phyloP scores from a whole-genome alignment of 2,888 invertebrate species.

The Geophilus truncorum region DNA sequence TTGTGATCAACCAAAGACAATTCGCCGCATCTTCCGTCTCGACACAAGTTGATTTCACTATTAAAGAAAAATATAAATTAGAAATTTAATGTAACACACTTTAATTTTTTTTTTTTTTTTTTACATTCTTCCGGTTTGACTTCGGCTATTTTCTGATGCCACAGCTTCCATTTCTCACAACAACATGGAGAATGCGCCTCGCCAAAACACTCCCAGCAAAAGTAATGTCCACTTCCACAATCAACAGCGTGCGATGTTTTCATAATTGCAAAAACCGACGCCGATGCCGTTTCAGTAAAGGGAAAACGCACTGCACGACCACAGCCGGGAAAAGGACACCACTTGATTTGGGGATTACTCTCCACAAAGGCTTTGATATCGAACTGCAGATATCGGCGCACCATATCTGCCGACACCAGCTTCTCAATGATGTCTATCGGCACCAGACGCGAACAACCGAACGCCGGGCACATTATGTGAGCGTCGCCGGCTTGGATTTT shows the following conservation, averaged over 20 bases:
- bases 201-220: slow-evolving; percentile 61
- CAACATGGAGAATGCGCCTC: slow-evolving; percentile 65
- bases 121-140: slow-evolving; percentile 60
- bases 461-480: slow-evolving; percentile 63
- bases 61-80: slow-evolving; percentile 41
- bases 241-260: slow-evolving; percentile 60
- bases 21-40: slow-evolving; percentile 59
- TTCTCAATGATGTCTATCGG: slow-evolving; percentile 63
- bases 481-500: slow-evolving; percentile 63
- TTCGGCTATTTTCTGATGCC: slow-evolving; percentile 59
- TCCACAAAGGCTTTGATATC: slow-evolving; percentile 69
- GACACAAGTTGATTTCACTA: slow-evolving; percentile 50
- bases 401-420: slow-evolving; percentile 62
- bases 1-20: slow-evolving; percentile 63
- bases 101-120: neutral
- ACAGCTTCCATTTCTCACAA: slow-evolving; percentile 61
- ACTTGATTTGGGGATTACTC: slow-evolving; percentile 63
- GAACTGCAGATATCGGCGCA: slow-evolving; percentile 61
- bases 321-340: slow-evolving; percentile 65
- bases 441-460: slow-evolving; percentile 59
- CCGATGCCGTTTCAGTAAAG: slow-evolving; percentile 50
- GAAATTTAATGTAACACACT: neutral
- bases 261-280: slow-evolving; percentile 42
- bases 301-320: slow-evolving; percentile 61
- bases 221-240: slow-evolving; percentile 65